Percentiles rank a stretch among this genome's conserved stretches.
Evolutionary conservation across 2,113 vertebrate species (phyloP).

Genomic region (Lichenostomus cassidix): DNA sequence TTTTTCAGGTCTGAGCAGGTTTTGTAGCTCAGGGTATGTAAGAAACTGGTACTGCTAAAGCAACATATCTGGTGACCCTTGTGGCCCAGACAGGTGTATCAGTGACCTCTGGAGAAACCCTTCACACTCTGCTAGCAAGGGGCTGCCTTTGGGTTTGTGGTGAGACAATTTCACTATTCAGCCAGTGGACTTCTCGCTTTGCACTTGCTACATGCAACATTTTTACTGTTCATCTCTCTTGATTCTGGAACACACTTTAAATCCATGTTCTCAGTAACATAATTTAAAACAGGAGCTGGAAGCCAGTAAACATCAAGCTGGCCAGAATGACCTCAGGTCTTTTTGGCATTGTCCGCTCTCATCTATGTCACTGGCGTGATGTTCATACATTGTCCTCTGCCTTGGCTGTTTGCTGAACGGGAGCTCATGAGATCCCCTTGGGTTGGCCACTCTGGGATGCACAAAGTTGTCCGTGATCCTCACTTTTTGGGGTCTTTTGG

Average conservation of each 20-base stretch:
- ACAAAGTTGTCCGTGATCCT: rapidly evolving
- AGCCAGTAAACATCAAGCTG: neutral
- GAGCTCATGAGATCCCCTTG: neutral
- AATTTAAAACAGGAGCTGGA: neutral
- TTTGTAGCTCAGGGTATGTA: neutral
- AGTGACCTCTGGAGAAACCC: neutral
- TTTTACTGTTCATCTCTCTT: neutral
- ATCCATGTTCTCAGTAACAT: neutral
- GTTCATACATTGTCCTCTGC: neutral
- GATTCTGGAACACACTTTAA: neutral
- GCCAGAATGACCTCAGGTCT: neutral
- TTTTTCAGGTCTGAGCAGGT: neutral
- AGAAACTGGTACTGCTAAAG: neutral
- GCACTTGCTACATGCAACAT: neutral
- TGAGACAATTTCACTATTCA: neutral
- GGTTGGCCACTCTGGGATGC: neutral
- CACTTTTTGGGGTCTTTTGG: neutral
- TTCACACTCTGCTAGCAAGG: neutral
- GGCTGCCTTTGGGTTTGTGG: neutral
- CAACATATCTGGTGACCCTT: neutral
- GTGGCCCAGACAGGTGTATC: neutral
- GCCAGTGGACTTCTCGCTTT: neutral
- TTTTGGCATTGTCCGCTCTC: neutral
- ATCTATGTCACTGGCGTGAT: neutral
- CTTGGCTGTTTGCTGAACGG: neutral